Evolutionary conservation across 2,888 invertebrate genomes (phyloP).

Genomic region (Xylota sylvarum): DNA sequence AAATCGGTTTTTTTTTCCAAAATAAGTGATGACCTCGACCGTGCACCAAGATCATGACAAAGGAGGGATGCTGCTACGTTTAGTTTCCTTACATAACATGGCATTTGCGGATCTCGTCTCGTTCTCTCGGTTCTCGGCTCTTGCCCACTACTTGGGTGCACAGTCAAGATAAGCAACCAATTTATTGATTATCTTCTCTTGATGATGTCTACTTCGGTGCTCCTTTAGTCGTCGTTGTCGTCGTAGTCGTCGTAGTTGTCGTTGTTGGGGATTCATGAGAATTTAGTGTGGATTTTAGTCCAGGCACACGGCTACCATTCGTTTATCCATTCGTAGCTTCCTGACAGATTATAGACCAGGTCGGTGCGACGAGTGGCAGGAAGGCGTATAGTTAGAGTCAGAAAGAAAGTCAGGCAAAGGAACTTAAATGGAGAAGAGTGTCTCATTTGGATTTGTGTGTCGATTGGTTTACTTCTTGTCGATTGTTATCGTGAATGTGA

Average conservation of each 20-base stretch:
- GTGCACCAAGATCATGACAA: constrained; percentile 67
- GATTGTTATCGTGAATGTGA: constrained; percentile 39
- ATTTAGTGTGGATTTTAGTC: constrained; percentile 63
- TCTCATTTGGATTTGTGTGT: constrained; percentile 51
- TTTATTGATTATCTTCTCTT: constrained; percentile 74
- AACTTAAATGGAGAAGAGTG: constrained; percentile 21
- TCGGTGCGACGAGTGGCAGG: background rate
- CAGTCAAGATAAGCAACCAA: constrained; percentile 71
- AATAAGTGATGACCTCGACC: constrained; percentile 74
- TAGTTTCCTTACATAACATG: constrained; percentile 52
- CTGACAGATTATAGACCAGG: constrained; percentile 29
- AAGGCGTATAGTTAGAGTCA: background rate
- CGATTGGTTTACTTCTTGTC: constrained; percentile 40
- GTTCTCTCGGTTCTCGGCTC: constrained; percentile 6
- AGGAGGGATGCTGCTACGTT: constrained; percentile 54
- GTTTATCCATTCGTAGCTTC: constrained; percentile 48
- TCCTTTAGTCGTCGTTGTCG: constrained; percentile 21
- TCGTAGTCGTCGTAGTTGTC: background rate
- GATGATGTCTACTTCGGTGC: constrained; percentile 51
- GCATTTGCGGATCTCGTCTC: constrained; percentile 23
- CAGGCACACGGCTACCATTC: constrained; percentile 30
- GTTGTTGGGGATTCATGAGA: constrained; percentile 57
- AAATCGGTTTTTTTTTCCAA: constrained; percentile 57
- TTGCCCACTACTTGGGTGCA: constrained; percentile 3
- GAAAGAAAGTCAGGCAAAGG: background rate